Base-by-base conservation (phyloP, 2,113 vertebrate genomes). In the Hemiprocne comata region DNA sequence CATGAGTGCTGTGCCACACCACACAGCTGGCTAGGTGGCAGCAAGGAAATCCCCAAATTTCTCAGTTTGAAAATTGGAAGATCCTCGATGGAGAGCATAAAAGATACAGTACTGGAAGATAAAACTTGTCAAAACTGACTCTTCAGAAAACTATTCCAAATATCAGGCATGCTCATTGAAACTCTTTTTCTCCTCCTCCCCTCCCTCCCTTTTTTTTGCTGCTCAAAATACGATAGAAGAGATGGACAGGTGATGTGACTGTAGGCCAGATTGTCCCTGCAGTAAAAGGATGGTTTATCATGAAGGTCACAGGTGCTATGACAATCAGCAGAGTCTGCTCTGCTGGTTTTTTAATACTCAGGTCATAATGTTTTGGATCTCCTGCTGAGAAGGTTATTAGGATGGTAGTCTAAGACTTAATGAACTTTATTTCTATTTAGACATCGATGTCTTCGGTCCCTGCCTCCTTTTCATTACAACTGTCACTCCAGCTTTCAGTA, bases 281-380 rank as follows among this genome's bases (percentile, higher is more conserved):
- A 65, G 24, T 48, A 85, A 46, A 74, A 61, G 4, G 1, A 0
- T 38, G 6, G 76, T 79, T 73, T 36, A 33, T 54, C 40, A 38
- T 0, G 0, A 48, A 57, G 28, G 31, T 44, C 25, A 36, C 51
- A 51, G 16, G 31, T 66, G 23, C 33, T n/a, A 1, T 6, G 29
- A 33, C 36, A 40, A 18, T 19, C 66, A 65, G 7, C 21, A 18
- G 36, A 65, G 13, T 46, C 40, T 58, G 14, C 10, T 31, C 29
- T 0, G 0, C 8, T 7, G 0, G 0, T 1, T 72, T 71, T 79
- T 71, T 51, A 79, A 76, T 66, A 79, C 38, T 60, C 42, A 60
- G 62, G 8, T 31, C 10, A 1, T 29, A 40, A 38, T 10, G 6
- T 51, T 78, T 44, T 1, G 0, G 70, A 62, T 33, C 7, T 5